Base-by-base conservation (phyloP, 2,888 invertebrate species). In the Arge pagana region DNA sequence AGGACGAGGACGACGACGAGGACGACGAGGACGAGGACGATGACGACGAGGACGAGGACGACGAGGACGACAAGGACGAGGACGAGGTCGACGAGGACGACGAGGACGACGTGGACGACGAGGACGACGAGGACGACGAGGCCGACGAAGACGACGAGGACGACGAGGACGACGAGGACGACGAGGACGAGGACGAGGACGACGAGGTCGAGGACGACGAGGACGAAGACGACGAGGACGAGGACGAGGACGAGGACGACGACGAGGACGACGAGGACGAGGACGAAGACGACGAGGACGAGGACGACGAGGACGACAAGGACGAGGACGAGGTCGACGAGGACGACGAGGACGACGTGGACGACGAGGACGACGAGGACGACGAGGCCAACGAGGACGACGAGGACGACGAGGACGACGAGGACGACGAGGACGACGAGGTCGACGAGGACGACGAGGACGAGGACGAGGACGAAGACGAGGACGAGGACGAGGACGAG, bases 331-430 rank as follows among this genome's bases (percentile, higher is more conserved):
- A 35, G 28, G 28, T 8, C 28, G 28, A 26, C 28, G 28, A 26
- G 28, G 10, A 66, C 19, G 48, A 48, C 30, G 36, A 51, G 10
- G 55, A 55, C 23, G 55, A 50, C 7, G 28, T 8, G 7, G 28
- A 26, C 7, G 28, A 8, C 28, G 28, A 26, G 7, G 28, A 26
- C n/a, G 28, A 10, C n/a, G n/a, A n/a, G n/a, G n/a, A n/a, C n/a
- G n/a, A n/a, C n/a, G n/a, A n/a, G n/a, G n/a, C n/a, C n/a, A n/a
- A n/a, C n/a, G n/a, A n/a, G n/a, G n/a, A n/a, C n/a, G n/a, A n/a
- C n/a, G n/a, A n/a, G n/a, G n/a, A 26, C 28, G 28, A 26, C 28
- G 28, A 26, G 28, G 28, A 26, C 28, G 28, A 26, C 28, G 28
- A 26, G 28, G 28, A 26, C 28, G 28, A 26, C 7, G 28, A 26